A percentile compares a stretch with the other conserved stretches of the same genome.
Evolutionary conservation across 2,888 invertebrate species (phyloP).

Genomic region (Callyntrura guangdongensis): DNA sequence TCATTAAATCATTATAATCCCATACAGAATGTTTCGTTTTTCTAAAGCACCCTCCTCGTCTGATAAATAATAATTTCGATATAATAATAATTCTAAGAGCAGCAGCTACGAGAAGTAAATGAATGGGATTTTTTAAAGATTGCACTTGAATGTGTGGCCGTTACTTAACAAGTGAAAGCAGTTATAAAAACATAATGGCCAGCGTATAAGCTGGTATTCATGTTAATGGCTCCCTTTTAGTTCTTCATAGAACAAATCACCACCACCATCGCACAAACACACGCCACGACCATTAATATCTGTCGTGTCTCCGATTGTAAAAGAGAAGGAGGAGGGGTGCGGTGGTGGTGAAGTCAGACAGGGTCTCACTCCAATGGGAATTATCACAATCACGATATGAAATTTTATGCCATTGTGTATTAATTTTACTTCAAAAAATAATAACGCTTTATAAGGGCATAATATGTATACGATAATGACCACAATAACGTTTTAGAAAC

Average conservation of each 20-base stretch:
- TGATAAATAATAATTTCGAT: conserved; percentile 9
- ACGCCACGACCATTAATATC: conserved; percentile 74
- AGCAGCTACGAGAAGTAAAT: neutral
- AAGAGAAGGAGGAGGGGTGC: conserved; percentile 31
- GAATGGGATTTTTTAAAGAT: conserved; percentile 14
- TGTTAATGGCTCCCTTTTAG: conserved; percentile 65
- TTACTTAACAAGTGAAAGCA: neutral
- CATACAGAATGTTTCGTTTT: conserved; percentile 14
- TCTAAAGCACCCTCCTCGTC: neutral
- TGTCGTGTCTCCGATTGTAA: conserved; percentile 57
- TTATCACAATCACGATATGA: conserved; percentile 34
- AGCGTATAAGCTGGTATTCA: neutral
- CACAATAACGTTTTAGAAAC: neutral
- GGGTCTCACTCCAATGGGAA: conserved; percentile 29
- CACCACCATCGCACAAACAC: conserved; percentile 44
- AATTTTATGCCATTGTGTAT: conserved; percentile 30
- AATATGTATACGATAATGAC: conserved; percentile 4
- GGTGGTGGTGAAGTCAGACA: conserved; percentile 10
- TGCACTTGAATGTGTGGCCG: conserved; percentile 2
- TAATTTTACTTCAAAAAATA: conserved; percentile 29
- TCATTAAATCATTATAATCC: conserved; percentile 63
- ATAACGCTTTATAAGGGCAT: neutral
- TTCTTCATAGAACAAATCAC: conserved; percentile 18
- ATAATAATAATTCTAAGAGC: conserved; percentile 34
- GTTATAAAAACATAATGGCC: neutral